Evolutionary conservation across 2,113 vertebrate species (phyloP), one percentile per base, ranked within the genome.

Genomic region (Colinus virginianus): DNA sequence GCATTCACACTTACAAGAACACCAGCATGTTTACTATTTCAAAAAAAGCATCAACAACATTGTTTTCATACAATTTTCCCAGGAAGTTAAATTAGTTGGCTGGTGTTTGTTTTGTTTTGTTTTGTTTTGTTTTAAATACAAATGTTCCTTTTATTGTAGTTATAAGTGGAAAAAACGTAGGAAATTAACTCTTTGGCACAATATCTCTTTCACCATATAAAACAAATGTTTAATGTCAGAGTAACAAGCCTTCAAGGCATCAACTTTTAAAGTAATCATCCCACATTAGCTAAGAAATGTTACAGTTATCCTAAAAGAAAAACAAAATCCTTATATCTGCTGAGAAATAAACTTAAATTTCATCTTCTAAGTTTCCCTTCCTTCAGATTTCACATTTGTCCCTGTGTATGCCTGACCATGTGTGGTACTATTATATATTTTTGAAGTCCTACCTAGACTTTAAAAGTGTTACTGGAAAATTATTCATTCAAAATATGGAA

Each of bases 391-490:
- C 55, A 76, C 36, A 22, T 78, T 68, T 90, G 21, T 78, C 30
- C 56, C 36, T 87, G 9, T 34, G 21, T 81, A 53, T 1, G 1
- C 20, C 11, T 69, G 64, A 84, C 32, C 12, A 51, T 20, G 40
- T 80, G 62, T 69, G 66, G 48, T 69, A 63, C 53, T 82, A 64
- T 72, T 70, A 30, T 67, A 18, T 46, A 56, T 74, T 90, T 95
- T 88, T 74, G 8, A 93, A 89, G 40, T 86, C 71, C 88, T 80
- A 85, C 12, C 51, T 87, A 26, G 23, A 43, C 68, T 77, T 88
- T 43, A 63, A 51, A 88, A 84, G 23, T 78, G 45, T 49, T 84
- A 46, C n/a, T 84, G 82, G 45, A 69, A 78, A 87, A 42, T 55
- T 80, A 17, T 49, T 14, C 90, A 86, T 92, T 83, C 46, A 23